These are phyloP conservation scores for Trachops cirrhosus DNA, from an alignment of 2,797 vertebrate genomes.

Conservation along the genomic window DNA sequence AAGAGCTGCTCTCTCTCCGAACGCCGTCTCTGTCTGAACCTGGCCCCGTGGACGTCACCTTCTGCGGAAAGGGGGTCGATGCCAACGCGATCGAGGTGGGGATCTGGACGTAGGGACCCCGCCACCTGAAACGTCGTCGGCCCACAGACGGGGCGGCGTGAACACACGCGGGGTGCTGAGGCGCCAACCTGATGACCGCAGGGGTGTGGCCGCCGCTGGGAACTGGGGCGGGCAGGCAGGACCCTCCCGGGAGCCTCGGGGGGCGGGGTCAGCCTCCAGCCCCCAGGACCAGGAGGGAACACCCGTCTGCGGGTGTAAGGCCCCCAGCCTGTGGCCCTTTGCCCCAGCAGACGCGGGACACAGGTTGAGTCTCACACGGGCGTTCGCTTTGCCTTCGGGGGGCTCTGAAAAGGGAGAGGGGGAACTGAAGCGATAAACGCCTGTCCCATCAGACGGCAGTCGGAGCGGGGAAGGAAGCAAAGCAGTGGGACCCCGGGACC, in stretches of 20 bases:
- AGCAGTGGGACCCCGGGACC: neutral
- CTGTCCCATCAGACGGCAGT: rapidly evolving
- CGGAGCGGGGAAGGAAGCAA: too few species aligned
- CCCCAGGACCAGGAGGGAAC: neutral
- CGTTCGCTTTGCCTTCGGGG: neutral
- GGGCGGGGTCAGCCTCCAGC: neutral
- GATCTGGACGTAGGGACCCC: neutral
- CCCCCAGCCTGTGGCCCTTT: neutral
- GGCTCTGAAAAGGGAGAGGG: neutral
- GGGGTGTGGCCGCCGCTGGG: rapidly evolving
- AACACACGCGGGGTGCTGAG: neutral
- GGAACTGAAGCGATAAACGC: neutral
- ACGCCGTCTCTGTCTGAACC: rapidly evolving
- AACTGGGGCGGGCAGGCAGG: neutral
- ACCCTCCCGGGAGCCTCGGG: neutral
- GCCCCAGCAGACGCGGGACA: neutral
- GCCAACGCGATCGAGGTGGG: neutral
- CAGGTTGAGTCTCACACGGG: rapidly evolving
- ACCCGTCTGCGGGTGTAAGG: neutral
- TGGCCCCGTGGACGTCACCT: rapidly evolving
- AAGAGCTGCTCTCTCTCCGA: neutral
- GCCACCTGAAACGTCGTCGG: rapidly evolving
- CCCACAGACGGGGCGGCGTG: rapidly evolving
- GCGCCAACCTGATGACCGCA: rapidly evolving
- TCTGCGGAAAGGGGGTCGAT: neutral